These are phyloP conservation scores for Marronus borbonicus DNA, from an alignment of 2,888 invertebrate genomes.

Conservation along the genomic window DNA sequence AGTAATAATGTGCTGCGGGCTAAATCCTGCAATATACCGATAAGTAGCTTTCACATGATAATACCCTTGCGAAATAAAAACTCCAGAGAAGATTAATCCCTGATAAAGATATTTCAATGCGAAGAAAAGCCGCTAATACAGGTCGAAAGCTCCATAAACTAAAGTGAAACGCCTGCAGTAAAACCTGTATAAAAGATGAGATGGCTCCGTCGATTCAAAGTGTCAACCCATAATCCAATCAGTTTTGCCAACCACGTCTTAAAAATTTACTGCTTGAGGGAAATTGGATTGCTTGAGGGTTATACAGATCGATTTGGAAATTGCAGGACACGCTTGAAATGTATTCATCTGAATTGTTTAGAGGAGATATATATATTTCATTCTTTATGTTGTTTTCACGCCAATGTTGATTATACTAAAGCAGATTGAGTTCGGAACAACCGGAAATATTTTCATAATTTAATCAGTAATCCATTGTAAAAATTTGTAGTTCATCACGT, in stretches of 20 bases:
- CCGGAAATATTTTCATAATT: no score
- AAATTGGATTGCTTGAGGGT: constrained; percentile 34
- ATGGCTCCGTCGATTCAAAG: constrained; percentile 22
- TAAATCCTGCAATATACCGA: no score
- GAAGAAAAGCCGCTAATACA: constrained; percentile 19
- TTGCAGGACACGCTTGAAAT: no score
- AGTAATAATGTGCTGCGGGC: no score
- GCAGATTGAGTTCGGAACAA: no score
- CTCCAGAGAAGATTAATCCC: background rate
- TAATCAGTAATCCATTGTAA: no score
- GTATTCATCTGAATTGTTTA: no score
- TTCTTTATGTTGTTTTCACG: no score
- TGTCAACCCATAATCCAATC: constrained; percentile 42
- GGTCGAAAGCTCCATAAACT: constrained; percentile 17
- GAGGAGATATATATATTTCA: no score
- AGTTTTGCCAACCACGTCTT: constrained; percentile 39
- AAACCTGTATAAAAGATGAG: constrained; percentile 38
- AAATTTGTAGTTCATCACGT: no score
- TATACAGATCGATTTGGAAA: constrained; percentile 12
- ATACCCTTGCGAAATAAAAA: background rate
- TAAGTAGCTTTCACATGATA: no score
- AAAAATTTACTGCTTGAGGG: constrained; percentile 39
- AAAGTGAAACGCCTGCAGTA: constrained; percentile 15
- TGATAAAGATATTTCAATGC: constrained; percentile 2
- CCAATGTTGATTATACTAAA: no score